phyloP scores from a whole-genome alignment of 2,888 invertebrate species.

The Orthosia incerta region DNA sequence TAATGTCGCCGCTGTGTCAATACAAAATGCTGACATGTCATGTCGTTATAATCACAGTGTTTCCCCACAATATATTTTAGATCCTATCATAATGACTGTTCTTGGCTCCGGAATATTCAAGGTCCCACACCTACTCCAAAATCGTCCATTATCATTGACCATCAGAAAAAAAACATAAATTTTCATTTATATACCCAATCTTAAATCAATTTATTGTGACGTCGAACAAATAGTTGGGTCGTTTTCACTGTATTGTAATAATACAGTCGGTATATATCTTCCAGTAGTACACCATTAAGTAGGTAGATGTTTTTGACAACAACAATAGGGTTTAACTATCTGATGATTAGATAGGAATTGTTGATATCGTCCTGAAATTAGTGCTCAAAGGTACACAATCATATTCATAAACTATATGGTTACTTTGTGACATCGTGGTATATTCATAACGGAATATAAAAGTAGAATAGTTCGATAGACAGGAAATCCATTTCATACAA shows the following conservation, averaged over 20 bases:
- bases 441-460: background rate
- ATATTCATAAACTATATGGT: background rate
- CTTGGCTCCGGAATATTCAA: constrained; percentile 52
- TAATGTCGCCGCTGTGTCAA: constrained; percentile 60
- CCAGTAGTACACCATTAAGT: constrained; percentile 33
- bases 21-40: constrained; percentile 65
- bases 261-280: constrained; percentile 8
- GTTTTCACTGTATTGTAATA: constrained; percentile 24
- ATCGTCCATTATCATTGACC: constrained; percentile 66
- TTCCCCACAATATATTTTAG: constrained; percentile 56
- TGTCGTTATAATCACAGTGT: constrained; percentile 74
- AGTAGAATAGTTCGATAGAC: background rate
- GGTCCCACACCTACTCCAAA: constrained; percentile 61
- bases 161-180: constrained; percentile 52
- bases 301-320: constrained; percentile 26
- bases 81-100: constrained; percentile 67
- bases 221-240: constrained; percentile 38
- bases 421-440: background rate
- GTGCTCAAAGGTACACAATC: background rate
- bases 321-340: constrained; percentile 36
- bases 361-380: constrained; percentile 42
- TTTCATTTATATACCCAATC: constrained; percentile 52
- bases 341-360: constrained; percentile 40
- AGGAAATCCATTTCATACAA: background rate
- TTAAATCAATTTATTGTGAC: constrained; percentile 56